These are phyloP conservation scores for Pterobdella sp. DNA, from an alignment of 2,888 invertebrate genomes.

Conservation along the genomic window DNA sequence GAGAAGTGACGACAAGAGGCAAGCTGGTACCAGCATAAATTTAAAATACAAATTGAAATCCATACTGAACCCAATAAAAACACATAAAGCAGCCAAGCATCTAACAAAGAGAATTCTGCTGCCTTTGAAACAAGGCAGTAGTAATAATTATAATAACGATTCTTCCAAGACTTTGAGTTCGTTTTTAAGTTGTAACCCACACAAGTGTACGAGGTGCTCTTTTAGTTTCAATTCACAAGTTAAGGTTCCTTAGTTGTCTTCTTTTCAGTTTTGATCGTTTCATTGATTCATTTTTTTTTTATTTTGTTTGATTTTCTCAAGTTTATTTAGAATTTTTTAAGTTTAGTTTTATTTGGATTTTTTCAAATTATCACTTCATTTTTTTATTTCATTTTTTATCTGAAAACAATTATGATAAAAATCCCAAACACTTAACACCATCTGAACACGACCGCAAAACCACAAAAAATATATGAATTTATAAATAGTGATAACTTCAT, in stretches of 20 bases:
- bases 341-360: slow-evolving; percentile 15
- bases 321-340: slow-evolving; percentile 9
- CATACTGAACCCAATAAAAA: neutral
- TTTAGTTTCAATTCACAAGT: neutral
- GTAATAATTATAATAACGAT: neutral
- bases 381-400: no score
- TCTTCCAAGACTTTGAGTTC: neutral
- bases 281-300: slow-evolving; percentile 30
- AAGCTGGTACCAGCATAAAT: no score
- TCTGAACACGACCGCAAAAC: no score
- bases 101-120: neutral
- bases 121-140: neutral
- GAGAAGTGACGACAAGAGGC: no score
- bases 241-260: neutral
- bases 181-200: neutral
- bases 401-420: no score
- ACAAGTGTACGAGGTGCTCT: neutral
- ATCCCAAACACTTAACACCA: no score
- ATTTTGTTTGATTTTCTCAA: slow-evolving; percentile 24
- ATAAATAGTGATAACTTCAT: no score
- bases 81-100: neutral
- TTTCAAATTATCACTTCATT: no score
- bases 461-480: no score
- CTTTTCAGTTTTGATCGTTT: neutral
- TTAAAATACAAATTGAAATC: neutral